Evolutionary conservation across 2,797 vertebrate species (phyloP).

Genomic region (Fistularia tabacaria): DNA sequence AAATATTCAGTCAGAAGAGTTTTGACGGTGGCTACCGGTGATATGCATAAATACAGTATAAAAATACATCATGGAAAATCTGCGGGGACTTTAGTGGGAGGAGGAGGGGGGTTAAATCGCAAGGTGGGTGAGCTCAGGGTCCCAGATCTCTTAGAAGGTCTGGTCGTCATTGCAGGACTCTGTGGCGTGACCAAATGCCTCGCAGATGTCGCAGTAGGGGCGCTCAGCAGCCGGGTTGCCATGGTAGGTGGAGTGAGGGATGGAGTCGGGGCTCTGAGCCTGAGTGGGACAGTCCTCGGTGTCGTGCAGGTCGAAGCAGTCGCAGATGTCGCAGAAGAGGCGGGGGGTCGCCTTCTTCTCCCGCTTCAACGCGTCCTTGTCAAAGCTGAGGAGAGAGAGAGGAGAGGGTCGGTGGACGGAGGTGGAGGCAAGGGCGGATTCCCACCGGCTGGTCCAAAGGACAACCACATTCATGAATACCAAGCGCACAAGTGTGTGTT

Average conservation of each 20-base stretch:
- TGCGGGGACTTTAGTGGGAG: constrained; percentile 8
- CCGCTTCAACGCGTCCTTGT: constrained; percentile 74
- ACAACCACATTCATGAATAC: too few species aligned
- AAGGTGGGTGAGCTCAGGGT: too few species aligned
- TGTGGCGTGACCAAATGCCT: constrained; percentile 92
- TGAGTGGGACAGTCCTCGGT: constrained; percentile 96
- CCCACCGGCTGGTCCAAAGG: too few species aligned
- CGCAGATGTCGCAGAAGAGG: constrained; percentile 98
- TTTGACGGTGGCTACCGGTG: constrained; percentile 29
- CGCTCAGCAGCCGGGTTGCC: constrained; percentile 82
- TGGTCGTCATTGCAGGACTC: constrained; percentile 91
- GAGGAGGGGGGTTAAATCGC: too few species aligned
- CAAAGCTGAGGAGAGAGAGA: constrained; percentile 17
- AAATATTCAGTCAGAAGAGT: constrained; percentile 20
- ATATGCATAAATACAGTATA: constrained; percentile 67
- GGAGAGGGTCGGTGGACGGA: not conserved
- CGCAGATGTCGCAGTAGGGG: constrained; percentile 95
- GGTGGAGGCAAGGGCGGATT: not conserved
- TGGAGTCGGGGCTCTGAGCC: constrained; percentile 86
- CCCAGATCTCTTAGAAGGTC: constrained; percentile 81
- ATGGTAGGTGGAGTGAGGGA: constrained; percentile 85
- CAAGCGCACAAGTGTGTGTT: too few species aligned
- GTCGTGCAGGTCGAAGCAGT: constrained; percentile 95
- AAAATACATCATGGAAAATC: constrained; percentile 66
- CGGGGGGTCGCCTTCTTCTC: constrained; percentile 86